Conservation (phyloP, 1,140 invertebrate species). For the Lerema accius region DNA sequence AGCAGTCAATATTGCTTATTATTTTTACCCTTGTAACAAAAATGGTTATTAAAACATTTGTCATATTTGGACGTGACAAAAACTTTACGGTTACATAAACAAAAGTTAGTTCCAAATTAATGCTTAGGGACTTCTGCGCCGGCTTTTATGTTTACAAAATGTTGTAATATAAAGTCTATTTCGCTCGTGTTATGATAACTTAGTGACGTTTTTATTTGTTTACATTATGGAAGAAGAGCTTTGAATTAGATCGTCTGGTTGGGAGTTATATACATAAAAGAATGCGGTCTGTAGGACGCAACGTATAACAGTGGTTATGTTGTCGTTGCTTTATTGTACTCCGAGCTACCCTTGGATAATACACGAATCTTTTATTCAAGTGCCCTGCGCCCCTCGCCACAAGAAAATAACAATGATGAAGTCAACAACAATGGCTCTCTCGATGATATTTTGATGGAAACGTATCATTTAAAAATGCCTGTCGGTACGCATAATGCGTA, state of each 20-base stretch:
- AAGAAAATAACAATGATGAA: constrained; percentile 77
- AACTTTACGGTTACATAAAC: constrained; percentile 8
- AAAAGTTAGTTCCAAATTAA: constrained; percentile 15
- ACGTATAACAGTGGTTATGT: constrained; percentile 64
- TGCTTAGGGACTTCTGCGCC: neutral
- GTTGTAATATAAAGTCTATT: neutral
- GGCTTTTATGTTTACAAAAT: constrained; percentile 1
- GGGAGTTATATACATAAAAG: constrained; percentile 50
- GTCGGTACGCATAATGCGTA: too few species aligned
- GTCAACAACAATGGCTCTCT: constrained; percentile 71
- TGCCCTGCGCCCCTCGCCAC: constrained; percentile 66
- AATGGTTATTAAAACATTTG: constrained; percentile 27
- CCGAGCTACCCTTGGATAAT: constrained; percentile 63
- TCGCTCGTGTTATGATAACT: constrained; percentile 11
- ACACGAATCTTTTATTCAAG: constrained; percentile 81
- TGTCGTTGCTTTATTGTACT: constrained; percentile 70
- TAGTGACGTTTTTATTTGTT: constrained; percentile 14
- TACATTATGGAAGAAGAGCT: constrained; percentile 36
- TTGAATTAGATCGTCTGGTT: constrained; percentile 53
- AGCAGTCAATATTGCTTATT: too few species aligned
- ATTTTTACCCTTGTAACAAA: constrained; percentile 11
- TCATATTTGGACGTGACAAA: constrained; percentile 8
- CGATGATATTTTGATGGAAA: constrained; percentile 74
- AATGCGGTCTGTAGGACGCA: constrained; percentile 58
- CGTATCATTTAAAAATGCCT: constrained; percentile 39